Evolutionary conservation across 2,113 vertebrate species (phyloP), one percentile per base, ranked within the genome.

Genomic region (Ciconia boyciana): DNA sequence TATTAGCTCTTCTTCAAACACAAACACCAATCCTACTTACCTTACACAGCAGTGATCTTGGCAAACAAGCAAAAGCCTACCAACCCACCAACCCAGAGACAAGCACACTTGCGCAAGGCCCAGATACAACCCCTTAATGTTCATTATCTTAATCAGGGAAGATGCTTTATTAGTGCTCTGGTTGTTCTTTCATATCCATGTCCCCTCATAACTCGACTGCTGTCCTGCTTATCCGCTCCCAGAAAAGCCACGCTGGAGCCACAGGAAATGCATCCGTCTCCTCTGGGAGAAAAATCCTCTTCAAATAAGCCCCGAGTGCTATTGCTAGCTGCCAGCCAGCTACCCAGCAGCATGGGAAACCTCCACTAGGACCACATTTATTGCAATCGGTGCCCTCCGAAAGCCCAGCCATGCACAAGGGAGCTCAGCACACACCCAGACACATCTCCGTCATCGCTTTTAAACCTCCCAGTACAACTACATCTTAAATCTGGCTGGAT

Each of bases 281-380:
- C 58, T 44, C 49, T 52, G 70, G 34, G 61, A 86, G 44, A 68
- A 90, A 84, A 95, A 72, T 44, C 11, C 54, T 43, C 48, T 51
- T 58, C 0, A 0, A 74, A 48, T 22, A 43, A 87, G 15, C 43
- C 28, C 25, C 0, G 4, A 5, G 32, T 10, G 28, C 52, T 68
- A 44, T 18, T 6, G 0, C 11, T 36, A 49, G 46, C 65, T 82
- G 39, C 43, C 69, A 83, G 60, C 3, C 75, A 69, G 31, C 13
- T 21, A n/a, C 34, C 28, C 0, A 1, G 46, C 44, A 77, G 60
- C 69, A 46, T 0, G 5, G 36, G 28, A 89, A 49, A 36, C 25
- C 55, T 85, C 74, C 28, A 2, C 31, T 7, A 29, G 48, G 39
- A 82, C 11, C 46, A 39, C 10, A 0, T 7, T 32, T 20, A 41